Evolutionary conservation across 2,113 vertebrate genomes (phyloP).

Genomic region (Boleophthalmus pectinirostris): DNA sequence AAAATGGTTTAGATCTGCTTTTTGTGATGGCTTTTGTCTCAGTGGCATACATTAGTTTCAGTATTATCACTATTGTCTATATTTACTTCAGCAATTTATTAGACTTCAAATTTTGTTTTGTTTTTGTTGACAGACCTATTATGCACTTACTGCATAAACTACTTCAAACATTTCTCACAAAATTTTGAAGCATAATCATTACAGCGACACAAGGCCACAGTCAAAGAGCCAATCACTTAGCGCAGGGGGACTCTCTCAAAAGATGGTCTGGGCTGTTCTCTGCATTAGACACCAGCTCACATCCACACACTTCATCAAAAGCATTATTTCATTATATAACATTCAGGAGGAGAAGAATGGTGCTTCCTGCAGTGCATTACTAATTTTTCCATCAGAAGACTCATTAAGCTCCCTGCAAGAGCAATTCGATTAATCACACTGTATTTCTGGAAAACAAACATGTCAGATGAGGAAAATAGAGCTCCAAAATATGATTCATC

Average conservation of each 20-base stretch:
- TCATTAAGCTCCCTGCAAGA: conserved; percentile 44
- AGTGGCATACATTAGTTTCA: too few relatives aligned
- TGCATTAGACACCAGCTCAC: conserved; percentile 12
- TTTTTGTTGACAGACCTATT: too few relatives aligned
- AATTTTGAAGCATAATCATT: conserved; percentile 1
- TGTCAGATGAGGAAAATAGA: conserved; percentile 34
- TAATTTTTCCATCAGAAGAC: conserved; percentile 52
- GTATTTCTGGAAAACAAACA: conserved; percentile 49
- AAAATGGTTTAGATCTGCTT: too few relatives aligned
- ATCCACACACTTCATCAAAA: conserved; percentile 27
- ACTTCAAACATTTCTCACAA: conserved; percentile 3
- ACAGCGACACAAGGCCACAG: not conserved
- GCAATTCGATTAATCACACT: conserved; percentile 36
- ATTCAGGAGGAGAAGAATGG: conserved; percentile 40
- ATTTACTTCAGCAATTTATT: too few relatives aligned
- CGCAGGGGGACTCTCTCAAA: not conserved
- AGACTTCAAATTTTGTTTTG: too few relatives aligned
- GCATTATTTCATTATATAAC: conserved; percentile 42
- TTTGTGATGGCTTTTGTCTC: too few relatives aligned
- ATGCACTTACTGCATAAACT: conserved; percentile 1
- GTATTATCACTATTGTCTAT: too few relatives aligned
- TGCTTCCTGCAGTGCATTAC: conserved; percentile 44
- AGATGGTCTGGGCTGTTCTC: not conserved
- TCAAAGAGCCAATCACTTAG: not conserved
- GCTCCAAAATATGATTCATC: conserved; percentile 16